These are phyloP conservation scores for Harpalus rubripes DNA, from an alignment of 2,888 invertebrate species.

Conservation along the genomic window DNA sequence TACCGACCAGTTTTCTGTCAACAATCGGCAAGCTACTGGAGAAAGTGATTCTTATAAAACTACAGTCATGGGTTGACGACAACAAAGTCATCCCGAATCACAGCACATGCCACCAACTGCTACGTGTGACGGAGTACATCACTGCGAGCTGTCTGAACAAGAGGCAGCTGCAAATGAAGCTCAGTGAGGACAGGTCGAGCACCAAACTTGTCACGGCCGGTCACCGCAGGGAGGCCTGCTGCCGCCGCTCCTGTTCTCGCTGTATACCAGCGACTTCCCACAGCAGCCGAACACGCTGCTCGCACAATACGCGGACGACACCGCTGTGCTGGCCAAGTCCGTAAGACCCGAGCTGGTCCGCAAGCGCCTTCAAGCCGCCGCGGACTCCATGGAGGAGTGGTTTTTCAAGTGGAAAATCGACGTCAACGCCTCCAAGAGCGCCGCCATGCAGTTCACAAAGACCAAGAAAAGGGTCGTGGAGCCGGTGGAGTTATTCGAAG, in stretches of 20 bases:
- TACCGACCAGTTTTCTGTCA: conserved; percentile 71
- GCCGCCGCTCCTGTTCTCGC: conserved; percentile 69
- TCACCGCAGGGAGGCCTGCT: conserved; percentile 71
- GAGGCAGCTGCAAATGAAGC: conserved; percentile 69
- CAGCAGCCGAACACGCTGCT: too few species aligned
- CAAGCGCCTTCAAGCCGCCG: conserved; percentile 40
- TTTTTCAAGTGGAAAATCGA: conserved; percentile 65
- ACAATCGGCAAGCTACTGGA: conserved; percentile 66
- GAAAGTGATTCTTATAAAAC: conserved; percentile 56
- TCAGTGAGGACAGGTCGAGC: conserved; percentile 65
- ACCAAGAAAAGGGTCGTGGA: background rate
- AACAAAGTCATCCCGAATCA: conserved; percentile 62
- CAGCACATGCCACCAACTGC: conserved; percentile 68
- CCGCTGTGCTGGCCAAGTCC: too few species aligned
- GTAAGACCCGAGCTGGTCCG: background rate
- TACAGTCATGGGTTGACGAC: conserved; percentile 61
- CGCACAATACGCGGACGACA: too few species aligned
- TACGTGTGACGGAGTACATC: conserved; percentile 69
- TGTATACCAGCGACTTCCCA: too few species aligned
- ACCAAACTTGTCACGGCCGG: conserved; percentile 69
- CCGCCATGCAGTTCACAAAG: conserved; percentile 63
- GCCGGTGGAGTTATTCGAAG: background rate
- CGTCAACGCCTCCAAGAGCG: conserved; percentile 66
- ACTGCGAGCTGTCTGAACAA: conserved; percentile 69
- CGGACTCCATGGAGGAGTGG: conserved; percentile 36